A percentile compares a stretch with the other conserved stretches of the same genome.
phyloP scores from a whole-genome alignment of 1,140 invertebrate genomes.

The Anthonomus grandis region DNA sequence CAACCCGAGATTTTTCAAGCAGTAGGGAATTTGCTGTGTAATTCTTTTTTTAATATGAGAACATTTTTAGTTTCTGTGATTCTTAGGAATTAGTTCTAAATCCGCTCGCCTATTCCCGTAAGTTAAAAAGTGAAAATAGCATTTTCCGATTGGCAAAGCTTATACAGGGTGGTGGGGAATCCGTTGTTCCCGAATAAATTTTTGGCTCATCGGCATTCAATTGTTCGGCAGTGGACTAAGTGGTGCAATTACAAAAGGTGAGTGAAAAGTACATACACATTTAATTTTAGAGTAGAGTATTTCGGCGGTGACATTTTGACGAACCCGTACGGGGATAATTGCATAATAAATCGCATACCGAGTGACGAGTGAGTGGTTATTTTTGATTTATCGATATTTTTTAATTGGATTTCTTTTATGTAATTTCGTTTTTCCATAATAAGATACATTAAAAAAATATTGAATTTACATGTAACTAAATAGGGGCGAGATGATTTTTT shows the following conservation, averaged over 20 bases:
- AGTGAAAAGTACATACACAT: too few species aligned
- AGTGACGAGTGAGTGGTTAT: neutral
- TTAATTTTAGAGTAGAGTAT: constrained; percentile 10
- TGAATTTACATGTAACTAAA: too few species aligned
- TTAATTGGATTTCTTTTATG: too few species aligned
- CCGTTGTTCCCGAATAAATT: constrained; percentile 13
- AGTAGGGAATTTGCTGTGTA: too few species aligned
- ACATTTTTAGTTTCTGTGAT: too few species aligned
- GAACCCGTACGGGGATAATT: neutral
- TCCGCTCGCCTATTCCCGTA: neutral
- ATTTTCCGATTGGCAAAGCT: constrained; percentile 1
- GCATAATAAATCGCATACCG: neutral
- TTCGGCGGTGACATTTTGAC: constrained; percentile 7
- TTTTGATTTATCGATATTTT: too few species aligned
- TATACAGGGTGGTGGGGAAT: constrained; percentile 1
- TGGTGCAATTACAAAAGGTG: constrained; percentile 15
- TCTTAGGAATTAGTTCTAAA: too few species aligned
- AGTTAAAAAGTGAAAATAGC: constrained; percentile 6
- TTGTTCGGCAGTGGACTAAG: constrained; percentile 15
- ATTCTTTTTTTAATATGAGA: too few species aligned
- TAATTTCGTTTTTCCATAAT: too few species aligned
- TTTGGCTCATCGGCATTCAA: constrained; percentile 6
- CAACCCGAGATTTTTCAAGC: too few species aligned
- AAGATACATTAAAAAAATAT: too few species aligned
- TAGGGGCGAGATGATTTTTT: too few species aligned